Conservation (phyloP, 2,113 vertebrate genomes). For the Neolamprologus cancellatus region DNA sequence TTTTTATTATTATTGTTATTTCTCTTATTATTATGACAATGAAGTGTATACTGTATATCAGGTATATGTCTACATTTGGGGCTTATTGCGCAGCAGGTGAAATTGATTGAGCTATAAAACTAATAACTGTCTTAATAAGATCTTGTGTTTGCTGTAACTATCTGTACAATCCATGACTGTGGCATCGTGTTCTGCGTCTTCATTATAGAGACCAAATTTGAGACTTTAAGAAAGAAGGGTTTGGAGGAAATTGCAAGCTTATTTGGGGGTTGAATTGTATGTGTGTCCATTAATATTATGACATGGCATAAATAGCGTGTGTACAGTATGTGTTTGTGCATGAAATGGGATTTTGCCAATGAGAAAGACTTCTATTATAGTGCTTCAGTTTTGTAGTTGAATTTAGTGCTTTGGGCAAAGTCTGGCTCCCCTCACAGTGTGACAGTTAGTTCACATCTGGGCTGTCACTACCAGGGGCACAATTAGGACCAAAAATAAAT, state of each 20-base stretch:
- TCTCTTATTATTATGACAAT: neutral
- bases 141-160: neutral
- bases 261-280: neutral
- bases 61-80: neutral
- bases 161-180: neutral
- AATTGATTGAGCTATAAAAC: neutral
- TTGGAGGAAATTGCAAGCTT: neutral
- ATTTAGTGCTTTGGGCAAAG: conserved; percentile 13
- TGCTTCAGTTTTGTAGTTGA: neutral
- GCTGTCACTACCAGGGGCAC: conserved; percentile 26
- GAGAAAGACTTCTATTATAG: neutral
- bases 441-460: conserved; percentile 49
- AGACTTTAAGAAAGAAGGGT: neutral
- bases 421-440: conserved; percentile 21
- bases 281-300: neutral
- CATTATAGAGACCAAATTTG: neutral
- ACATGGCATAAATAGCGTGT: neutral
- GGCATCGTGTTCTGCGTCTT: neutral
- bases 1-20: neutral
- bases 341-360: neutral
- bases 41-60: neutral
- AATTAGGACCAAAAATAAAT: conserved; percentile 49
- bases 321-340: neutral
- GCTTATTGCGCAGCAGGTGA: neutral
- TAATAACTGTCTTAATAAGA: neutral